Percentiles rank a stretch among this genome's conserved stretches.
Conservation (phyloP, 2,888 invertebrate species). For the Mesorhabditis spiculigera region DNA sequence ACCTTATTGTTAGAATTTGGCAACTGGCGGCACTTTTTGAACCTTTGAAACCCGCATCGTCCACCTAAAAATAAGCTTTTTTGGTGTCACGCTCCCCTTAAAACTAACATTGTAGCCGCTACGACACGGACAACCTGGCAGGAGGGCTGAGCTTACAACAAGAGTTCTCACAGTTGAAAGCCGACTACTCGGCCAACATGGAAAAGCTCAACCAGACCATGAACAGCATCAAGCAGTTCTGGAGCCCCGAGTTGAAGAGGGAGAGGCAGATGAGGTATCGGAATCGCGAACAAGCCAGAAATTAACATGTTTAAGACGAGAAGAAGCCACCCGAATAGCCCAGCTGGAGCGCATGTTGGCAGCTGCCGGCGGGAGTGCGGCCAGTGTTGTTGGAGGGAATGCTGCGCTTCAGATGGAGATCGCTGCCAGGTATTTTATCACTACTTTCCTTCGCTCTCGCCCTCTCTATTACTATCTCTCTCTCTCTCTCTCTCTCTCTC, state of each 20-base stretch:
- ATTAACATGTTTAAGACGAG: conserved; percentile 27
- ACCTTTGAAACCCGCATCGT: no score
- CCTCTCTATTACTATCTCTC: no score
- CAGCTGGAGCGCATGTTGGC: conserved; percentile 30
- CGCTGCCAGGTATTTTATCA: background rate
- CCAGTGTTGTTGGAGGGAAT: conserved; percentile 4
- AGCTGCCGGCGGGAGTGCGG: conserved; percentile 13
- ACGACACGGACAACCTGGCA: background rate
- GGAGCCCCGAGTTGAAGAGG: conserved; percentile 94
- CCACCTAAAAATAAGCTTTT: no score
- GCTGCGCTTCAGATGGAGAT: conserved; percentile 2
- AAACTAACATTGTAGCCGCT: background rate
- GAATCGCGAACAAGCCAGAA: no score
- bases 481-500: no score
- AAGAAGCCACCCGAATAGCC: conserved; percentile 33
- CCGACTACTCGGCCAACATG: conserved; percentile 41
- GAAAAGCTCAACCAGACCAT: conserved; percentile 65
- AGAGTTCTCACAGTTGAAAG: background rate
- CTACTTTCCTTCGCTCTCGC: no score
- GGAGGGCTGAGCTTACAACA: background rate
- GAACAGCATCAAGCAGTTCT: conserved; percentile 99
- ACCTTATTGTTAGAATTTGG: no score
- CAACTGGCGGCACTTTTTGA: no score
- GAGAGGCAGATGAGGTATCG: conserved; percentile 14
- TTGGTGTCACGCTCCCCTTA: no score